phyloP scores from a whole-genome alignment of 2,113 vertebrate species.

The Chrysemys picta region DNA sequence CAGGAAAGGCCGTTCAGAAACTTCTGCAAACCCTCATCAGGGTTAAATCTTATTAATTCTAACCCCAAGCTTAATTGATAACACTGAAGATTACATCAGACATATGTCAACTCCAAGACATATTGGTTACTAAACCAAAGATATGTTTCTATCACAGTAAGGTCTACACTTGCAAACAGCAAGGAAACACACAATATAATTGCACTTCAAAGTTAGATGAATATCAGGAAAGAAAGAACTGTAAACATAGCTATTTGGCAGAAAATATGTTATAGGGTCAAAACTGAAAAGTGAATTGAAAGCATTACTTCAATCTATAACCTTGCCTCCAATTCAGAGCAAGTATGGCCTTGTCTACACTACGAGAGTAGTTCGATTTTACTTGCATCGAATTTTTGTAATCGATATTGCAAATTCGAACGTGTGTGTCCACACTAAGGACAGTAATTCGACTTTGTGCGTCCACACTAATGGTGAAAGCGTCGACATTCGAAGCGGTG shows the following conservation, averaged over 20 bases:
- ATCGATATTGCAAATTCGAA: too few species aligned
- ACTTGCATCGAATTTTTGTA: too few species aligned
- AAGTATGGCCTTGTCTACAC: too few species aligned
- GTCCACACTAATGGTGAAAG: too few species aligned
- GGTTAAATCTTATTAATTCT: not conserved
- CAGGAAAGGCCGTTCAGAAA: conserved; percentile 11
- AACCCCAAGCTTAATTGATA: conserved; percentile 67
- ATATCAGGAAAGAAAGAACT: conserved; percentile 9
- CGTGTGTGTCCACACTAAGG: too few species aligned
- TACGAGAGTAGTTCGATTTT: too few species aligned
- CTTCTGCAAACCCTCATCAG: not conserved
- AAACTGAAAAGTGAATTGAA: not conserved
- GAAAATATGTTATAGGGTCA: not conserved
- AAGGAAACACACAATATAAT: conserved; percentile 55
- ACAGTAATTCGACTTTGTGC: too few species aligned
- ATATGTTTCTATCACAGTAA: conserved; percentile 26
- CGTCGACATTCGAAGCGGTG: too few species aligned
- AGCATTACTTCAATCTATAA: not conserved
- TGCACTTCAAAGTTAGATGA: conserved; percentile 41
- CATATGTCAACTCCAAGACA: conserved; percentile 43
- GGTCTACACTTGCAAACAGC: conserved; percentile 47
- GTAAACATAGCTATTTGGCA: not conserved
- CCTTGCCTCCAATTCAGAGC: not conserved
- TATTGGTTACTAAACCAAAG: conserved; percentile 49
- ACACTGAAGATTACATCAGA: conserved; percentile 59